These are phyloP conservation scores for Zaprionus inermis DNA, from an alignment of 1,140 invertebrate genomes.

Conservation along the genomic window DNA sequence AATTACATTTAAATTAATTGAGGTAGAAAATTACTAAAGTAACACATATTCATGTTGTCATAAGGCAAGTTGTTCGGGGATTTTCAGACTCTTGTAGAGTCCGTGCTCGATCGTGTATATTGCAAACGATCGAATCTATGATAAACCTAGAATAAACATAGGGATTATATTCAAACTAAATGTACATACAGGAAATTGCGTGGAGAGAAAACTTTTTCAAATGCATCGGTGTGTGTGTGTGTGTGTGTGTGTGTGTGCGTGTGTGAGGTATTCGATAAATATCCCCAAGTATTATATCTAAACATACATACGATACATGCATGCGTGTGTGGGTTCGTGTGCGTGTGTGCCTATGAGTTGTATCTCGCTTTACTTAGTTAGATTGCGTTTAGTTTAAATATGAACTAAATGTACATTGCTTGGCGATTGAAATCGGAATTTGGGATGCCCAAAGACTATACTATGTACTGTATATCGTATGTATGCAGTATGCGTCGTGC, in stretches of 20 bases:
- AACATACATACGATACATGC: slow-evolving; percentile 29
- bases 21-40: slow-evolving; percentile 81
- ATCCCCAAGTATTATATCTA: slow-evolving; percentile 48
- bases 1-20: slow-evolving; percentile 77
- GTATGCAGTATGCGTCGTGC: slow-evolving; percentile 11
- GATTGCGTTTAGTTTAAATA: slow-evolving; percentile 29
- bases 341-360: slow-evolving; percentile 26
- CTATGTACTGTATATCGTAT: slow-evolving; percentile 19
- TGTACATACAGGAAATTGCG: slow-evolving; percentile 34
- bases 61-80: slow-evolving; percentile 68
- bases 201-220: slow-evolving; percentile 35
- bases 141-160: slow-evolving; percentile 51
- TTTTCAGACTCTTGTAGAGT: slow-evolving; percentile 71
- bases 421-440: slow-evolving; percentile 19
- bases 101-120: slow-evolving; percentile 51
- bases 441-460: slow-evolving; percentile 42
- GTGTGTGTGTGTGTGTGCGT: slow-evolving; percentile 38
- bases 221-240: slow-evolving; percentile 24
- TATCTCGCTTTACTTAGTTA: slow-evolving; percentile 20
- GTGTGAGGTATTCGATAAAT: slow-evolving; percentile 66
- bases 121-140: slow-evolving; percentile 67
- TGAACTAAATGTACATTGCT: slow-evolving; percentile 41
- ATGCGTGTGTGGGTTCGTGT: slow-evolving; percentile 29
- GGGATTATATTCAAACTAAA: slow-evolving; percentile 43
- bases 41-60: slow-evolving; percentile 72